Evolutionary conservation across 2,797 vertebrate species (phyloP).

Genomic region (Sebastes matsubarae): DNA sequence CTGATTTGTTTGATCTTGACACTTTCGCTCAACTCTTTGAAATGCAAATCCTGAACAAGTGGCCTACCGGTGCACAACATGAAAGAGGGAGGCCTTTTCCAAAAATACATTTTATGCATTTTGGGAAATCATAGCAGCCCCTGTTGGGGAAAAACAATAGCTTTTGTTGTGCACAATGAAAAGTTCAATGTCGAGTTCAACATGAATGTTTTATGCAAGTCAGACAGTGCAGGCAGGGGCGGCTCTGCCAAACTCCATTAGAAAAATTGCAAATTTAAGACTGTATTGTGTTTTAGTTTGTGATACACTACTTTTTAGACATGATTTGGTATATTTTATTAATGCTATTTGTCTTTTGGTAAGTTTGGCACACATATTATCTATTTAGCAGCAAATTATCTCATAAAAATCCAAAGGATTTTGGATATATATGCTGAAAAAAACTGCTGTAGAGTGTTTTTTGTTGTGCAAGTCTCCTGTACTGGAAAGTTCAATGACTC

Average conservation of each 20-base stretch:
- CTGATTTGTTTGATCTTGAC: constrained; percentile 2
- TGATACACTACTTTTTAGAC: not conserved
- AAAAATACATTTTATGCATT: not conserved
- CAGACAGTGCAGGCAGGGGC: not conserved
- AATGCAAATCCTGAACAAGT: constrained; percentile 14
- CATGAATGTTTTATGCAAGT: not conserved
- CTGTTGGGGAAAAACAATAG: not conserved
- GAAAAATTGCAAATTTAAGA: not conserved
- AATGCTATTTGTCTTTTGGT: not conserved
- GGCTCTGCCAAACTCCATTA: not conserved
- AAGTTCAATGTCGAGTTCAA: not conserved
- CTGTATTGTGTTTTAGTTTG: not conserved
- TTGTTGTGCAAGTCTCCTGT: not conserved
- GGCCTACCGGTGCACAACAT: not conserved
- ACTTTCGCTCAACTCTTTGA: constrained; percentile 19
- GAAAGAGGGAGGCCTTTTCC: not conserved
- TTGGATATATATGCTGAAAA: not conserved
- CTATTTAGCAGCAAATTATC: not conserved
- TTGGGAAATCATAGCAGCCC: not conserved
- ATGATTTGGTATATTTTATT: not conserved
- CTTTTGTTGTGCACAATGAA: not conserved
- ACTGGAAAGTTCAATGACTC: not conserved
- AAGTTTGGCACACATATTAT: not conserved
- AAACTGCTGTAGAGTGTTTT: not conserved
- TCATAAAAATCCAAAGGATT: not conserved